Base-by-base conservation (phyloP, 2,113 vertebrate genomes). In the Calcarius ornatus region DNA sequence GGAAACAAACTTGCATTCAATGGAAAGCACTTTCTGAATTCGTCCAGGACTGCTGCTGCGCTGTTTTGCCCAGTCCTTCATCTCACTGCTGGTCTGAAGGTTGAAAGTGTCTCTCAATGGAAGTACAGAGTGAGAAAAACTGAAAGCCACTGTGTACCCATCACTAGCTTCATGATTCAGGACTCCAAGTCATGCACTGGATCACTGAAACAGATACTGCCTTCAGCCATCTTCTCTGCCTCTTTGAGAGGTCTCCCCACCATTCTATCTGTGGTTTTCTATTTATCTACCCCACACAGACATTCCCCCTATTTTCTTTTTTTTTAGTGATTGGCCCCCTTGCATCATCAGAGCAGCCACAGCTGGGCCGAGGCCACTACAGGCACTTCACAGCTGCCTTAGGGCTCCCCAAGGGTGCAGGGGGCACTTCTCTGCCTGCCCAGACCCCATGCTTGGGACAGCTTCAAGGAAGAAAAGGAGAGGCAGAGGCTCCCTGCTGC, bases 301-400 rank as follows among this genome's bases (percentile, higher is more conserved):
- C 37, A 64, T 72, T 59, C 12, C 53, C 4, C 1, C 6, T 14
- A 4, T 13, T 30, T 35, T 18, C 9, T 11, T 40, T 66, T 72
- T 72, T 33, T 23, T 3, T 31, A 28, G 16, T 42, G 4, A 38
- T 48, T 81, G 65, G 1, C 53, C 27, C 18, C 12, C 11, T 33
- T 42, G 24, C 33, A 59, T 17, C 7, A 38, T 72, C 10, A 43
- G 45, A 38, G 57, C 17, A 94, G 15, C 2, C 1, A 23, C 53
- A 90, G 33, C 51, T 30, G 25, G 65, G 12, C 38, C 27, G 17
- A 57, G 51, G 27, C 5, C 37, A 45, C 18, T 2, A 0, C 48
- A 57, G 38, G 28, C 21, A 47, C 37, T 37, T 45, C 17, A 27
- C 0, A 0, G n/a, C 20, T 84, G 10, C 24, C 30, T 87, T 68